These are phyloP conservation scores for Epinephelus lanceolatus DNA, from an alignment of 2,113 vertebrate species.

Conservation along the genomic window DNA sequence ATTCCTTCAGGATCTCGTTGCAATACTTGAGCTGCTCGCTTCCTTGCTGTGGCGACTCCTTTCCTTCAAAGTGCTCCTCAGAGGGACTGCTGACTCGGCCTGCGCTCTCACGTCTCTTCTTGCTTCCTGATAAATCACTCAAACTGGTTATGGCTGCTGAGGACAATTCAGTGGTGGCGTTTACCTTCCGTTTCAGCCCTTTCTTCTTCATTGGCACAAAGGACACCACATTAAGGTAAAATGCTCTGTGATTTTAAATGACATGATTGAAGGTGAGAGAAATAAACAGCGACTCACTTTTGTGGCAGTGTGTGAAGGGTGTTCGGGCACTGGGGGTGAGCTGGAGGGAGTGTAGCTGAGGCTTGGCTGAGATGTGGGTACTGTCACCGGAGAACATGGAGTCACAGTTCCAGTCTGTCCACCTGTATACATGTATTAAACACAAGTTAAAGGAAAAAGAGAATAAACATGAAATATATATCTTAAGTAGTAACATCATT, in stretches of 20 bases:
- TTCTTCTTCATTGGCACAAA: constrained; percentile 84
- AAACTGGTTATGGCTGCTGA: constrained; percentile 86
- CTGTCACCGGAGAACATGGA: constrained; percentile 82
- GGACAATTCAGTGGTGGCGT: constrained; percentile 86
- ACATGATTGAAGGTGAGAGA: background rate
- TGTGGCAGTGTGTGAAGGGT: constrained; percentile 83
- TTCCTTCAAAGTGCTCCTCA: constrained; percentile 87
- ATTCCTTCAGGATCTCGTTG: constrained; percentile 92
- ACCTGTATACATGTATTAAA: constrained; percentile 61
- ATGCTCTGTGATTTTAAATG: background rate
- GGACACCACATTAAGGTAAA: background rate
- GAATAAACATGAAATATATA: background rate
- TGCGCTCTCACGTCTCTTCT: constrained; percentile 85
- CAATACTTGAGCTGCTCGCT: constrained; percentile 92
- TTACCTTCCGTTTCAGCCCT: constrained; percentile 91
- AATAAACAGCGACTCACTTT: constrained; percentile 86
- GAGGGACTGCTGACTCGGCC: constrained; percentile 88
- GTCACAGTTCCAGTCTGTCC: constrained; percentile 72
- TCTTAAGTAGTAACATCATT: background rate
- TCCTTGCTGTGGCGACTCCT: constrained; percentile 82
- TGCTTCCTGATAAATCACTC: constrained; percentile 86
- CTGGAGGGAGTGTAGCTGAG: constrained; percentile 86
- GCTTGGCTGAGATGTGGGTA: constrained; percentile 85
- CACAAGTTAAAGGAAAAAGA: background rate
- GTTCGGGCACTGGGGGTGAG: constrained; percentile 83